Evolutionary conservation across 2,113 vertebrate species (phyloP), one percentile per base, ranked within the genome.

Genomic region (Blennius ocellaris): DNA sequence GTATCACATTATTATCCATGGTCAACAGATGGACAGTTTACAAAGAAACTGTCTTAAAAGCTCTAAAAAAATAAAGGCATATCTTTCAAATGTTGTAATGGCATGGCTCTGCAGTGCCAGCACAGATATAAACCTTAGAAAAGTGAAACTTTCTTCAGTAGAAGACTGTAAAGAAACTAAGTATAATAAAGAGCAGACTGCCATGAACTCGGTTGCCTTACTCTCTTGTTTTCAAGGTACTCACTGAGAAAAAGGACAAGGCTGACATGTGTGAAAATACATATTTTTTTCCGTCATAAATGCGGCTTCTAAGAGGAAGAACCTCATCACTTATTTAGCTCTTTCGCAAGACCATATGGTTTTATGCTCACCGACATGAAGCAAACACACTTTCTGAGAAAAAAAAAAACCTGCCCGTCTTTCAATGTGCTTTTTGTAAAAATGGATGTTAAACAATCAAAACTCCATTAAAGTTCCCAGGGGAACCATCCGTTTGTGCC

Each of bases 371-470:
- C 78, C 86, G 83, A 86, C 89, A 88, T 84, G 82, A 80, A 72
- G 77, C 72, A 83, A 83, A 60, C 73, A 71, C 66, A 66, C 80
- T 69, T 76, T 73, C 64, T 52, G 84, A 75, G 69, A 49, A 45
- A 57, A 30, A 50, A 11, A 59, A 74, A 87, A 87, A 86, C 67
- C 76, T 76, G 82, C 85, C 85, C 73, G 78, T 83, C 72, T 82
- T 82, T 88, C 69, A 30, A 40, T 51, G 65, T 62, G 74, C 63
- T 87, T 90, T 89, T 87, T 86, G 88, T 87, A 87, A 86, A 91
- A 93, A 89, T 84, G 88, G 90, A 92, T 93, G 91, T 93, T 93
- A 92, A 94, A 94, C 92, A 94, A 93, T 93, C 92, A 89, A 92
- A 92, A 90, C 84, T 78, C 87, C 90, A 92, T 93, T 93, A 83